Evolutionary conservation across 2,113 vertebrate species (phyloP).

Genomic region (Condylura cristata): DNA sequence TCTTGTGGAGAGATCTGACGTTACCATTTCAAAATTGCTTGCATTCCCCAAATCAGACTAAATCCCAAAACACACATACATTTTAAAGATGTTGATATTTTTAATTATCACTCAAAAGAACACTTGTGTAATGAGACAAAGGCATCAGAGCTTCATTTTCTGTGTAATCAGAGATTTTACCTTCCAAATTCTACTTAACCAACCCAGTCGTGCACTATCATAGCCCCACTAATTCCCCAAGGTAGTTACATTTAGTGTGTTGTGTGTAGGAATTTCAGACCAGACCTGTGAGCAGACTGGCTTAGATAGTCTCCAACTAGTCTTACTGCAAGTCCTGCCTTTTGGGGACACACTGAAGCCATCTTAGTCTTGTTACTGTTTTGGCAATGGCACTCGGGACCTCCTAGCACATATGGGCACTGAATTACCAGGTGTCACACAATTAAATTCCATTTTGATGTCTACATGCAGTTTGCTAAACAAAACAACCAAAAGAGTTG

Average conservation of each 20-base stretch:
- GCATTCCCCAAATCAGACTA: not conserved
- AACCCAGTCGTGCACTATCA: not conserved
- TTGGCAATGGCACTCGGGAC: not conserved
- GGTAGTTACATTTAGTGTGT: not conserved
- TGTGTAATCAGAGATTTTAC: not conserved
- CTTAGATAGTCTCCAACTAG: not conserved
- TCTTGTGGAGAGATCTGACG: slow-evolving; percentile 36
- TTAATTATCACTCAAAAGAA: not conserved
- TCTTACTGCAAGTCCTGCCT: not conserved
- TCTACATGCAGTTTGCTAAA: not conserved
- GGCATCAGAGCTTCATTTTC: not conserved
- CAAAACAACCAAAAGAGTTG: not conserved
- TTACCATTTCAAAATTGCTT: not conserved
- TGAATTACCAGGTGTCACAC: not conserved
- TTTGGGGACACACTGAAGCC: not conserved
- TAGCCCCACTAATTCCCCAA: not conserved
- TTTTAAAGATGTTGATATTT: not conserved
- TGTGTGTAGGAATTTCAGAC: not conserved
- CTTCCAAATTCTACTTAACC: not conserved
- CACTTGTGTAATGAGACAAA: not conserved
- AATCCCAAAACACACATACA: not conserved
- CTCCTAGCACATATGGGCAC: not conserved
- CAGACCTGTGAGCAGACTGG: not conserved
- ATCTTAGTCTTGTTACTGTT: not conserved
- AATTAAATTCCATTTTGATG: not conserved